phyloP scores from a whole-genome alignment of 2,888 invertebrate species.

The Petrolisthes manimaculis region DNA sequence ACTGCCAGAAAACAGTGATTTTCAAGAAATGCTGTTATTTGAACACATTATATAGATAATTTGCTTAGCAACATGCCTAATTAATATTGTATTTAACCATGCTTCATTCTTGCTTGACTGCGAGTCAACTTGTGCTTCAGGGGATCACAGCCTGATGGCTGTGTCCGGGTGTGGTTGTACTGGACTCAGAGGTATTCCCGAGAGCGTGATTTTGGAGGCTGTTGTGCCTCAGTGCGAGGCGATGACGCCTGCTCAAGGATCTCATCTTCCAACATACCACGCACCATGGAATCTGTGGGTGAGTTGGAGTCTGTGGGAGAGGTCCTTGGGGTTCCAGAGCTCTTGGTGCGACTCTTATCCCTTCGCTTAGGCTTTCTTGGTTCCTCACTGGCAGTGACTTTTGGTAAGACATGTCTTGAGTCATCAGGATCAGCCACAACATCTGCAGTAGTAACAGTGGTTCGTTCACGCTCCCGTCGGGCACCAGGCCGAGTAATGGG shows the following conservation, averaged over 20 bases:
- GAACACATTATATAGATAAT: not conserved
- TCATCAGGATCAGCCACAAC: constrained; percentile 57
- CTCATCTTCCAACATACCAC: constrained; percentile 69
- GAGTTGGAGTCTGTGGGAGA: constrained; percentile 72
- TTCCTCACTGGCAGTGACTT: constrained; percentile 50
- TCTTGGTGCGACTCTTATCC: constrained; percentile 70
- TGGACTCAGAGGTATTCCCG: constrained; percentile 53
- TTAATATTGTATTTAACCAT: not conserved
- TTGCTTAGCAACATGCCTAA: not conserved
- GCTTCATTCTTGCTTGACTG: not conserved
- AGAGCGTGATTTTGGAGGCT: constrained; percentile 34
- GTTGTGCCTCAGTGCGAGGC: constrained; percentile 29
- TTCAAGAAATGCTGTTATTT: not conserved
- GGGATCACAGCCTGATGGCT: not conserved
- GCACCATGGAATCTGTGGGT: constrained; percentile 69
- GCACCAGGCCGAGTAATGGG: constrained; percentile 25
- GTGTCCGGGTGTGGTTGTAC: constrained; percentile 24
- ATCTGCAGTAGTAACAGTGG: constrained; percentile 60
- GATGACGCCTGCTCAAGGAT: constrained; percentile 66
- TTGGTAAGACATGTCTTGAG: constrained; percentile 34
- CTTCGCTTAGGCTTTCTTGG: constrained; percentile 58
- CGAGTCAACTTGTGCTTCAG: constrained; percentile 39
- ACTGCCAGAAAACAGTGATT: constrained; percentile 13
- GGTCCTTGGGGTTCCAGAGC: constrained; percentile 73
- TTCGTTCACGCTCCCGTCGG: constrained; percentile 50